Percentiles rank a stretch among this genome's conserved stretches.
These are phyloP conservation scores for Astreopora myriophthalma DNA, from an alignment of 64 coral and sea anemone species.

Conservation along the genomic window DNA sequence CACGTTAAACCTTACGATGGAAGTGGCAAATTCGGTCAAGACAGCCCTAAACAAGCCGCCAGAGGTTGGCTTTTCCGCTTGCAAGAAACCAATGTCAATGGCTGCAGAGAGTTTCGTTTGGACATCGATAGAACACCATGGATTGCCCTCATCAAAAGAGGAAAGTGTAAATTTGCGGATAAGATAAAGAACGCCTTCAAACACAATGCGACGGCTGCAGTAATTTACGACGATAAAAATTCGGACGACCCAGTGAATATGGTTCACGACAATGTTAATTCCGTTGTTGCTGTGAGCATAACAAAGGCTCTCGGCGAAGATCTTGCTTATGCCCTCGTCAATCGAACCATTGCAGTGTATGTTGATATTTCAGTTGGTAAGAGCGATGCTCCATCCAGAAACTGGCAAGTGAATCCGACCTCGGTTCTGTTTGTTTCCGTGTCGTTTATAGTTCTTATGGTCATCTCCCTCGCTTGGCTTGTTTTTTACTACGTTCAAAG, in stretches of 20 bases:
- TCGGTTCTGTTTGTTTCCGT: slow-evolving; percentile 99
- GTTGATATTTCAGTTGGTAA: slow-evolving; percentile 63
- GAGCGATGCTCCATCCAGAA: neutral
- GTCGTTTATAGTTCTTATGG: slow-evolving; percentile 97
- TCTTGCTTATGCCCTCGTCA: slow-evolving; percentile 44
- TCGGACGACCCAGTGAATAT: slow-evolving; percentile 27
- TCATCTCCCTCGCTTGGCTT: slow-evolving; percentile 97
- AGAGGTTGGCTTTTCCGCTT: slow-evolving; percentile 72
- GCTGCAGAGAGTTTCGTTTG: slow-evolving; percentile 66
- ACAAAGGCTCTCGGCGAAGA: slow-evolving; percentile 69
- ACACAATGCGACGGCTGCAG: slow-evolving; percentile 80
- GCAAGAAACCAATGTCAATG: slow-evolving; percentile 49
- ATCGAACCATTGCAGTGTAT: slow-evolving; percentile 68
- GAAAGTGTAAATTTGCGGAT: slow-evolving; percentile 66
- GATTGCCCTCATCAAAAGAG: slow-evolving; percentile 74
- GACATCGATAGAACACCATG: slow-evolving; percentile 49
- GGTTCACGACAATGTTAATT: slow-evolving; percentile 3
- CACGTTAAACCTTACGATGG: neutral
- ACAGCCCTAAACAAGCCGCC: slow-evolving; percentile 52
- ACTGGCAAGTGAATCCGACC: slow-evolving; percentile 87
- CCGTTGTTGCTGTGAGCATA: slow-evolving; percentile 82
- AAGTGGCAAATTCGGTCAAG: slow-evolving; percentile 39
- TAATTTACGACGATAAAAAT: slow-evolving; percentile 74
- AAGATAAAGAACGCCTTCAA: slow-evolving; percentile 85
- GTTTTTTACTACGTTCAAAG: slow-evolving; percentile 98